These are phyloP conservation scores for Microcebus ravelobensis DNA, from an alignment of 2,113 vertebrate species.

Conservation along the genomic window DNA sequence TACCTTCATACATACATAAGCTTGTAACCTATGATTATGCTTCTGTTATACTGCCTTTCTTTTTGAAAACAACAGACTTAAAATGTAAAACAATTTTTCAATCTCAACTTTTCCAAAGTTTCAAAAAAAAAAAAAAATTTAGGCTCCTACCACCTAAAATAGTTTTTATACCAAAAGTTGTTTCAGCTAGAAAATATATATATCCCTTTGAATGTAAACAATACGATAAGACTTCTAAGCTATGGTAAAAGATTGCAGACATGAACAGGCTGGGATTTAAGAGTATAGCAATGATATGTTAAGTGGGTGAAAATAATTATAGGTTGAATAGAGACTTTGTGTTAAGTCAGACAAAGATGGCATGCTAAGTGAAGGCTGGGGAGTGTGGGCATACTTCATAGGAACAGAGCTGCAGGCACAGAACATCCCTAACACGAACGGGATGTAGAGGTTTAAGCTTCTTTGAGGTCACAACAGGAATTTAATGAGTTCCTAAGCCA, in stretches of 20 bases:
- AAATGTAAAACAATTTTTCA: slow-evolving; percentile 22
- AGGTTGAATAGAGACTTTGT: slow-evolving; percentile 45
- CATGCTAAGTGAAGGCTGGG: neutral
- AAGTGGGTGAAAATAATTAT: slow-evolving; percentile 46
- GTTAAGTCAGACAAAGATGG: slow-evolving; percentile 22
- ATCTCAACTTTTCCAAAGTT: slow-evolving; percentile 3
- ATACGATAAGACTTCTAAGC: slow-evolving; percentile 15
- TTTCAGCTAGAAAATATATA: slow-evolving; percentile 41
- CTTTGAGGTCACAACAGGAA: neutral
- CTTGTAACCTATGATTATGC: neutral
- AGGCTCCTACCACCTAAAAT: neutral
- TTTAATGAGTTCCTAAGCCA: slow-evolving; percentile 21
- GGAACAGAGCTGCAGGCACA: neutral
- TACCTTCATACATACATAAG: neutral
- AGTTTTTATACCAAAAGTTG: slow-evolving; percentile 25
- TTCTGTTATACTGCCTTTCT: neutral
- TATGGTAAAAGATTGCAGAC: neutral
- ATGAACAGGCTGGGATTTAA: neutral
- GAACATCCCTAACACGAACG: neutral
- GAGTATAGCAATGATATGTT: neutral
- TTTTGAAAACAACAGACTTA: slow-evolving; percentile 35
- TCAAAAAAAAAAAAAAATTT: slow-evolving; percentile 18
- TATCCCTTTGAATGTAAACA: slow-evolving; percentile 28
- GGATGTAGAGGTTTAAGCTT: neutral
- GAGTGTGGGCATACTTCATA: neutral